A percentile compares a stretch with the other conserved stretches of the same genome.
phyloP scores from a whole-genome alignment of 2,888 invertebrate species.

The Coremacera marginata region DNA sequence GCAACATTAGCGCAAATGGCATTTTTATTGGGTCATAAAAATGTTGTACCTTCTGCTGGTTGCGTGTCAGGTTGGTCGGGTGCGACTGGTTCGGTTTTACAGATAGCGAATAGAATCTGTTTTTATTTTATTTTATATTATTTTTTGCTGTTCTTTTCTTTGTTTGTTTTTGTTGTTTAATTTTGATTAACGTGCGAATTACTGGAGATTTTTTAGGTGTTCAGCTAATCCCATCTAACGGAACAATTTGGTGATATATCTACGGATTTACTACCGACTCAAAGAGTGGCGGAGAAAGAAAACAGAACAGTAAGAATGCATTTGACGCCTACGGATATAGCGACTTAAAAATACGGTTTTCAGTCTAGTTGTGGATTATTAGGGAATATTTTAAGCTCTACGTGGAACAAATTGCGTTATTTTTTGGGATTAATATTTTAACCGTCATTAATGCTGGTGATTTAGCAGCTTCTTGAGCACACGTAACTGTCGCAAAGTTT shows the following conservation, averaged over 20 bases:
- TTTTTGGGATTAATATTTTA: slow-evolving; percentile 42
- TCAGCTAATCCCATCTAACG: slow-evolving; percentile 61
- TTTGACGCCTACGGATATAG: not conserved
- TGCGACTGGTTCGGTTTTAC: slow-evolving; percentile 16
- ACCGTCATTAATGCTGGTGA: slow-evolving; percentile 33
- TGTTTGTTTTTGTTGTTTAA: slow-evolving; percentile 32
- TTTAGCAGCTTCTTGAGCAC: slow-evolving; percentile 20
- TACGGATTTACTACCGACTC: slow-evolving; percentile 57
- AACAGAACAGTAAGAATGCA: not conserved
- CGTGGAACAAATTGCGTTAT: slow-evolving; percentile 35
- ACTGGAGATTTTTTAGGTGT: slow-evolving; percentile 43
- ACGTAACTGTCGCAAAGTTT: not conserved
- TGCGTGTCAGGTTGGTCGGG: slow-evolving; percentile 24
- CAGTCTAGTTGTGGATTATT: slow-evolving; percentile 9
- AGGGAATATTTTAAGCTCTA: slow-evolving; percentile 9
- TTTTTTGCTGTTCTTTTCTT: not conserved
- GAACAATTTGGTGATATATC: slow-evolving; percentile 64
- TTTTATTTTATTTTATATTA: slow-evolving; percentile 25
- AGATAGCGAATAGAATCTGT: not conserved
- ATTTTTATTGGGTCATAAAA: slow-evolving; percentile 69
- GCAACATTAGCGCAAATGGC: slow-evolving; percentile 65
- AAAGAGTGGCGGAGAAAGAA: not conserved
- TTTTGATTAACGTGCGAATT: slow-evolving; percentile 66
- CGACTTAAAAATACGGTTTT: not conserved
- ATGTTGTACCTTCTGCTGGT: slow-evolving; percentile 52